Conservation (phyloP, 30 jellyfish, hydroid and myxozoan species). For the Pseudorhiza aurosa region DNA sequence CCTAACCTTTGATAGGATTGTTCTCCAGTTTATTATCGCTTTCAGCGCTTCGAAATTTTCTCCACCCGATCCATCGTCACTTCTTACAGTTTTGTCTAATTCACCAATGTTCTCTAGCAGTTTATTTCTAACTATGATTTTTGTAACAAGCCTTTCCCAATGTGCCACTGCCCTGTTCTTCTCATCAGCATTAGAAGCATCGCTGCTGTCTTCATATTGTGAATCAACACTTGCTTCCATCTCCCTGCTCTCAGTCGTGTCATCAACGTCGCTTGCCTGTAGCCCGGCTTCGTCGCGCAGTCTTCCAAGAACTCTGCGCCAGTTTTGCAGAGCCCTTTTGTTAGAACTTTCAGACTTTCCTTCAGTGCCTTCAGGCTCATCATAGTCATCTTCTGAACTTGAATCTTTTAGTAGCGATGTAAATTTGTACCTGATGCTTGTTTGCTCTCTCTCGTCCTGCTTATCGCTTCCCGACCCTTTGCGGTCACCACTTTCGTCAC, state of each 20-base stretch:
- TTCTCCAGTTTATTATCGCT: slow-evolving; percentile 26
- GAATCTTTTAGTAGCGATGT: slow-evolving; percentile 11
- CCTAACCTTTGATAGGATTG: neutral
- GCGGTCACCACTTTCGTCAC: slow-evolving; percentile 21
- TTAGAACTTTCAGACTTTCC: neutral
- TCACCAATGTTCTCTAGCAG: neutral
- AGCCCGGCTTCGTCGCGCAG: neutral
- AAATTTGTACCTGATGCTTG: slow-evolving; percentile 6
- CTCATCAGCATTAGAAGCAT: neutral
- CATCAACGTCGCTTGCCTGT: neutral
- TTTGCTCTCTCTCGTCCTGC: neutral
- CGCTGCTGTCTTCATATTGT: neutral
- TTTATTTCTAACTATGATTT: neutral
- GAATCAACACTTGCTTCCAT: neutral
- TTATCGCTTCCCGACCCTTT: neutral
- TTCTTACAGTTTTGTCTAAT: neutral
- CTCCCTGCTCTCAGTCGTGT: neutral
- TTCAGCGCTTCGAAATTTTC: neutral
- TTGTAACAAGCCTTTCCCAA: slow-evolving; percentile 14
- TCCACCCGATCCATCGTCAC: neutral
- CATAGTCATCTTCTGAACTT: slow-evolving; percentile 53
- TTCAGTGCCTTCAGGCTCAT: slow-evolving; percentile 29
- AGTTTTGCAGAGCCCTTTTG: neutral
- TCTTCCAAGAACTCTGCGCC: neutral
- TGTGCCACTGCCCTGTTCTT: neutral